Evolutionary conservation across 2,888 invertebrate genomes (phyloP).

Genomic region (Furcula furcula): DNA sequence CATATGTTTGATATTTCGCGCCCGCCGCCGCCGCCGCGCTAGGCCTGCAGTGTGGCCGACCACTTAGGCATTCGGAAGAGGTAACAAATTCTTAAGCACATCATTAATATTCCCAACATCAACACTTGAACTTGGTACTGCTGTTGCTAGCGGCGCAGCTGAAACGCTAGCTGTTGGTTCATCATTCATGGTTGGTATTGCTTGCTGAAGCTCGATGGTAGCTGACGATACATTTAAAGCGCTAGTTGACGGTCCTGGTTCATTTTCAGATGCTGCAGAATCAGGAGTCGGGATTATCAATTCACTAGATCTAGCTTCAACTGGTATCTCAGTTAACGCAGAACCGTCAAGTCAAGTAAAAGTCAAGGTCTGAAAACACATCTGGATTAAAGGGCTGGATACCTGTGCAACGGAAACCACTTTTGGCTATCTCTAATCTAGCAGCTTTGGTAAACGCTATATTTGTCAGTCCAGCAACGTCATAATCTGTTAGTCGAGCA

Average conservation of each 20-base stretch:
- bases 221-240: slow-evolving; percentile 3
- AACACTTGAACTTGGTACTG: no score
- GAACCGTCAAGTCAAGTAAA: slow-evolving; percentile 12
- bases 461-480: no score
- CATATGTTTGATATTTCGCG: no score
- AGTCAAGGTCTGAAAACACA: slow-evolving; percentile 13
- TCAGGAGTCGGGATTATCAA: not conserved
- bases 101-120: no score
- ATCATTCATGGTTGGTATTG: slow-evolving; percentile 2
- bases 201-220: slow-evolving; percentile 3
- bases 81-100: no score
- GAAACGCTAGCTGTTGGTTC: slow-evolving; percentile 3
- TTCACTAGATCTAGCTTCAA: slow-evolving; percentile 5
- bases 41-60: no score
- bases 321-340: slow-evolving; percentile 10
- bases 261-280: slow-evolving; percentile 2
- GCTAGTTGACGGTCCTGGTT: slow-evolving; percentile 2
- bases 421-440: slow-evolving; percentile 14
- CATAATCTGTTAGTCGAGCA: no score
- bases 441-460: slow-evolving; percentile 10
- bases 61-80: no score
- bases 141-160: slow-evolving; percentile 3
- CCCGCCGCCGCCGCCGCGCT: no score
- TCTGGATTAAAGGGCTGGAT: slow-evolving; percentile 33
- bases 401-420: slow-evolving; percentile 28